These are phyloP conservation scores for Platorchestia sp. DNA, from an alignment of 1,140 invertebrate species.

Conservation along the genomic window DNA sequence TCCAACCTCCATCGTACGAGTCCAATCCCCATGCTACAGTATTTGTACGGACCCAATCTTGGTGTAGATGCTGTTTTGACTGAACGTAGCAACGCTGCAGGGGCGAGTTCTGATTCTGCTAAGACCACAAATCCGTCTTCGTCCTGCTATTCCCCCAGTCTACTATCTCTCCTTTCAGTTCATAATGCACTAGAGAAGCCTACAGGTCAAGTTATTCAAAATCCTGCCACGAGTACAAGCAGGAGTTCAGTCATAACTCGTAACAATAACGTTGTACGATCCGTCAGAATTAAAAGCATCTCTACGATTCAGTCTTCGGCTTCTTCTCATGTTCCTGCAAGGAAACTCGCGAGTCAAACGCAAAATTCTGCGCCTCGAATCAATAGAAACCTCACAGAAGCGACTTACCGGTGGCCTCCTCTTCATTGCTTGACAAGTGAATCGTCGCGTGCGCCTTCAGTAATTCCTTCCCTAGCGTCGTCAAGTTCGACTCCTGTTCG, in stretches of 20 bases:
- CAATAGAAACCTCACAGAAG: neutral
- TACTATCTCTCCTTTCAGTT: neutral
- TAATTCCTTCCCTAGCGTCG: neutral
- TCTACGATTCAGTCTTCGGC: neutral
- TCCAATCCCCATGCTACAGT: neutral
- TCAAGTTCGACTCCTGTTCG: neutral
- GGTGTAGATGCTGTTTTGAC: neutral
- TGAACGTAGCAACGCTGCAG: neutral
- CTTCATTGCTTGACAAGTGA: neutral
- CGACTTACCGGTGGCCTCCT: neutral
- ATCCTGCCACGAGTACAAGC: neutral
- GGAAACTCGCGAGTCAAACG: neutral
- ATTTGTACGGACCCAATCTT: neutral
- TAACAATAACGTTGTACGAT: neutral
- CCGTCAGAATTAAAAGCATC: neutral
- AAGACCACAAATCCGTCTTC: neutral
- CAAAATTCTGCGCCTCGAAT: neutral
- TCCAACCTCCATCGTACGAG: neutral
- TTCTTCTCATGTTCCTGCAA: neutral
- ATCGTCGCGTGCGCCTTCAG: neutral
- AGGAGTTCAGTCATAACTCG: neutral
- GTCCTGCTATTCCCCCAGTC: neutral
- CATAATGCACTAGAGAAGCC: neutral
- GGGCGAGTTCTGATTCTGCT: neutral
- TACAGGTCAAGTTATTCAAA: neutral